These are phyloP conservation scores for Serilophus lunatus DNA, from an alignment of 2,113 vertebrate species.

Conservation along the genomic window DNA sequence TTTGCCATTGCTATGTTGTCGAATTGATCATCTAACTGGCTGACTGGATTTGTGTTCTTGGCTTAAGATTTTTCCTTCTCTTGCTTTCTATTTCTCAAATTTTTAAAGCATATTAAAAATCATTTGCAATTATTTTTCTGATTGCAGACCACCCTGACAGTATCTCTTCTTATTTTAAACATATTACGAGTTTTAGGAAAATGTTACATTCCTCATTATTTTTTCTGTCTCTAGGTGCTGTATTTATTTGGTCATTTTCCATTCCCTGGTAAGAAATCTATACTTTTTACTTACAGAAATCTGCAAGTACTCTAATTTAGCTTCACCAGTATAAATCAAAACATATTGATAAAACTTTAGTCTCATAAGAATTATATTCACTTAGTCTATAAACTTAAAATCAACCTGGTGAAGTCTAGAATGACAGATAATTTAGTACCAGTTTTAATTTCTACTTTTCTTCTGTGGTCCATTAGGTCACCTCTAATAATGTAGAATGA, in stretches of 20 bases:
- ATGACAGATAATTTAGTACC: neutral
- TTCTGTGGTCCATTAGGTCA: neutral
- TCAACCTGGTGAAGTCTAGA: neutral
- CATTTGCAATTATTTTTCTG: neutral
- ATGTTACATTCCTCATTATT: neutral
- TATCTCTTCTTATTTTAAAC: neutral
- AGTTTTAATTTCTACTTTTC: neutral
- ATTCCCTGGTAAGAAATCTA: conserved; percentile 34
- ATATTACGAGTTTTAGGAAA: neutral
- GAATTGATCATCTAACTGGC: neutral
- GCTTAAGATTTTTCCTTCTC: neutral
- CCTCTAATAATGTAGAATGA: neutral
- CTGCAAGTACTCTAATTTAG: neutral
- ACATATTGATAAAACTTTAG: neutral
- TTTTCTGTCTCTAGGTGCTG: conserved; percentile 17
- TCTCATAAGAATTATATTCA: neutral
- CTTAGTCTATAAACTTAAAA: neutral
- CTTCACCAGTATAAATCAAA: neutral
- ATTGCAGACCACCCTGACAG: neutral
- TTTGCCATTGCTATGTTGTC: neutral
- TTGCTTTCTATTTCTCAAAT: neutral
- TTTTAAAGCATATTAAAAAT: neutral
- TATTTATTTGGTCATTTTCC: conserved; percentile 37
- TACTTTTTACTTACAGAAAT: neutral
- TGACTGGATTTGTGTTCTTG: neutral